A percentile compares a stretch with the other conserved stretches of the same genome.
These are phyloP conservation scores for Spisula solida DNA, from an alignment of 2,888 invertebrate genomes.

Conservation along the genomic window DNA sequence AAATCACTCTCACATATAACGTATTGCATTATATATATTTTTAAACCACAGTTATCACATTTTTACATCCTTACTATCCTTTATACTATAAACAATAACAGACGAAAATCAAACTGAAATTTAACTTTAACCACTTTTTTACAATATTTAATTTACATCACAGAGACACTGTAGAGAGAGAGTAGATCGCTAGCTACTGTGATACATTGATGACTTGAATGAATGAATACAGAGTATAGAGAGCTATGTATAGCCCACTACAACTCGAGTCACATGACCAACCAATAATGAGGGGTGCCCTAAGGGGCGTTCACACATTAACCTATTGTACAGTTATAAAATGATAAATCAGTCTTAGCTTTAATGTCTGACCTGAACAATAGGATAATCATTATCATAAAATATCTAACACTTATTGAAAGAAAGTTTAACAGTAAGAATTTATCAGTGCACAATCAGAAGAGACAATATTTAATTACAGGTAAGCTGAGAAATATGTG, in stretches of 20 bases:
- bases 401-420: constrained; percentile 44
- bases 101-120: neutral
- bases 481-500: constrained; percentile 7
- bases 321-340: constrained; percentile 50
- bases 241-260: constrained; percentile 40
- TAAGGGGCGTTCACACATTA: constrained; percentile 65
- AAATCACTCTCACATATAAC: constrained; percentile 18
- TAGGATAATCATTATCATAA: constrained; percentile 57
- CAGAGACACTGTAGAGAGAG: neutral
- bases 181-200: constrained; percentile 10
- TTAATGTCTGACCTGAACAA: constrained; percentile 41
- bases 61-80: neutral
- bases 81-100: neutral
- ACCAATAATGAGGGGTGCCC: constrained; percentile 51
- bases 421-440: constrained; percentile 49
- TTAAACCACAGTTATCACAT: constrained; percentile 21
- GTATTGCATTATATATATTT: constrained; percentile 25
- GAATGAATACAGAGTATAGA: constrained; percentile 55
- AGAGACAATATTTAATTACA: constrained; percentile 31
- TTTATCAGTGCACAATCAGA: constrained; percentile 21
- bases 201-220: constrained; percentile 46
- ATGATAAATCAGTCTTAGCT: constrained; percentile 59
- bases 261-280: constrained; percentile 60
- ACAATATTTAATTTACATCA: neutral
- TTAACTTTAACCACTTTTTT: constrained; percentile 22